Evolutionary conservation across 2,113 vertebrate genomes (phyloP), one percentile per base, ranked within the genome.

Genomic region (Accipiter cooperii): DNA sequence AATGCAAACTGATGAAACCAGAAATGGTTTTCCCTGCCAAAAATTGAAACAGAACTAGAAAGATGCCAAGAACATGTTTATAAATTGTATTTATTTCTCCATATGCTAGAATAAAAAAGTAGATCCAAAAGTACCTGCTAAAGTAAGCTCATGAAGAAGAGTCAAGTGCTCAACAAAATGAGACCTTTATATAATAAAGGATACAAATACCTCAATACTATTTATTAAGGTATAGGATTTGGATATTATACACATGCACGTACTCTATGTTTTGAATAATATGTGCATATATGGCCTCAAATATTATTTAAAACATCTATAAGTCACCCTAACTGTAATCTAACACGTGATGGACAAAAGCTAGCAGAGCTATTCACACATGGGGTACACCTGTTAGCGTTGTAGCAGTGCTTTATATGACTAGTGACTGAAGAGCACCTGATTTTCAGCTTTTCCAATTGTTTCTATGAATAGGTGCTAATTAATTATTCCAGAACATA

Each of bases 41-140:
- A 96, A 95, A 85, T 5, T 79, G 76, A 80, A 95, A 96, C n/a
- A 58, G 33, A 84, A 87, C 69, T 92, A 91, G 58, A 77, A 94
- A 83, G 87, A 80, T 78, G 93, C 89, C 93, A 97, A 90, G 94
- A 90, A 80, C 55, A 26, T 71, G 84, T 88, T 94, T 94, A 94
- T 85, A 84, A 96, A 83, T 68, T 91, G 42, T 75, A 97, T 97
- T 95, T 91, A 77, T 93, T 75, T 87, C 95, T 90, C 90, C 70
- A 60, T 93, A 88, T 82, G 77, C 49, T 54, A 76, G 76, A 96
- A 93, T 60, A 81, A 71, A 90, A 93, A 24, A 90, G 6, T 42
- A 64, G 64, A 93, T 94, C 49, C 38, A 75, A 66, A 93, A 94
- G 84, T 76, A 96, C 49, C 90, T 92, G 87, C 83, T 91, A 80